phyloP scores from a whole-genome alignment of 2,113 vertebrate genomes.

The Oncorhynchus masou region DNA sequence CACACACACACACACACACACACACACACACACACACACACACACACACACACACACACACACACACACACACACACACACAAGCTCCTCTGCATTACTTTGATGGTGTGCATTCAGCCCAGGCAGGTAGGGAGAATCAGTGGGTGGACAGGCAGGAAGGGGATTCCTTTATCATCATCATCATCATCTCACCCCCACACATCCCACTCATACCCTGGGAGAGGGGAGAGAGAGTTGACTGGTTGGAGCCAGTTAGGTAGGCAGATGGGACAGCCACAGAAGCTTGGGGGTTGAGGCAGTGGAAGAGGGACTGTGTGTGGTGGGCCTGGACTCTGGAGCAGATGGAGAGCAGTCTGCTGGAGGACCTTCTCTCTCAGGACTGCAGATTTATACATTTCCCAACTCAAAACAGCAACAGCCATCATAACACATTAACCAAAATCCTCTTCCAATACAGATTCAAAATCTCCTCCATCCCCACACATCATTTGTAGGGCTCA shows the following conservation, averaged over 20 bases:
- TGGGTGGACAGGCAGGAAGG: slow-evolving; percentile 1
- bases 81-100: not conserved
- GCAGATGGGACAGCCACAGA: slow-evolving; percentile 61
- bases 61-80: not conserved
- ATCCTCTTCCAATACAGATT: no score
- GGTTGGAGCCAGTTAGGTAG: slow-evolving; percentile 41
- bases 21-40: not conserved
- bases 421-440: no score
- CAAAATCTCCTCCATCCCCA: no score
- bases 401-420: no score
- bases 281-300: slow-evolving; percentile 43
- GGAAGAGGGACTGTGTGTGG: slow-evolving; percentile 12
- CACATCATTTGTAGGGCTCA: no score
- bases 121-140: not conserved
- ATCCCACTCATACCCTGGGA: not conserved
- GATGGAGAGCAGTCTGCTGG: slow-evolving; percentile 25
- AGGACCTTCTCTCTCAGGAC: slow-evolving; percentile 1
- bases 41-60: not conserved
- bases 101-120: not conserved
- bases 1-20: no score
- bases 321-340: slow-evolving; percentile 5
- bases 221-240: slow-evolving; percentile 21
- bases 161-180: not conserved
- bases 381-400: no score
- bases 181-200: not conserved